Percentiles rank a stretch among this genome's conserved stretches.
These are phyloP conservation scores for Penaeus chinensis DNA, from an alignment of 1,140 invertebrate species.

Conservation along the genomic window DNA sequence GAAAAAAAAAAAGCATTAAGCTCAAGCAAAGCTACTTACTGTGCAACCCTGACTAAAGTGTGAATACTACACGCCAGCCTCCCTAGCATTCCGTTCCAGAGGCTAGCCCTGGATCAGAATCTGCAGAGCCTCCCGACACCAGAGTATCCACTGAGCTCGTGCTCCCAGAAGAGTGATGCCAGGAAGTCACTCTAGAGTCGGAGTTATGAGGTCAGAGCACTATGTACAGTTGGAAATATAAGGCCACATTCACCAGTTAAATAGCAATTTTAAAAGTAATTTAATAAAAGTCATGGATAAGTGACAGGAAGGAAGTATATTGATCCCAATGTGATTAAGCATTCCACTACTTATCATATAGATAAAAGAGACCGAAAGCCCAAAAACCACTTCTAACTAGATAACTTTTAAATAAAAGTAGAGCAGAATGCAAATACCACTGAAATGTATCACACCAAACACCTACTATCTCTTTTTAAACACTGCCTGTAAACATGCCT, in stretches of 20 bases:
- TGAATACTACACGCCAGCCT: constrained; percentile 25
- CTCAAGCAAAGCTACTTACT: constrained; percentile 54
- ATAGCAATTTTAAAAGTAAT: too few relatives aligned
- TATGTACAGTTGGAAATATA: constrained; percentile 13
- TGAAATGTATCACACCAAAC: too few relatives aligned
- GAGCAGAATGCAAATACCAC: too few relatives aligned
- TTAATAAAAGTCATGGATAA: too few relatives aligned
- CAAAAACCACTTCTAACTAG: too few relatives aligned
- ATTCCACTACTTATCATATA: too few relatives aligned
- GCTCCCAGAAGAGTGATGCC: constrained; percentile 54
- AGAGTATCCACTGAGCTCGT: constrained; percentile 54
- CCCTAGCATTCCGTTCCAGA: constrained; percentile 53
- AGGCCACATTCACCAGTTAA: constrained; percentile 3
- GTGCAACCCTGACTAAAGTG: constrained; percentile 38
- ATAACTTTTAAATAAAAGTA: too few relatives aligned
- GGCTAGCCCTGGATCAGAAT: constrained; percentile 46
- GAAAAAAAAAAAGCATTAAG: constrained; percentile 8
- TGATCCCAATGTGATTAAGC: too few relatives aligned
- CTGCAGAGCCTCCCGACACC: constrained; percentile 53
- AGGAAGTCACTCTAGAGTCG: constrained; percentile 49
- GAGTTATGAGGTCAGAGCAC: constrained; percentile 40
- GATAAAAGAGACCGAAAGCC: too few relatives aligned
- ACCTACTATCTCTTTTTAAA: too few relatives aligned
- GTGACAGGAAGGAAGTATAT: too few relatives aligned
- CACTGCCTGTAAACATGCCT: too few relatives aligned